Evolutionary conservation across 2,888 invertebrate genomes (phyloP), one percentile per base, ranked within the genome.

Genomic region (Camptogramma bilineatum): DNA sequence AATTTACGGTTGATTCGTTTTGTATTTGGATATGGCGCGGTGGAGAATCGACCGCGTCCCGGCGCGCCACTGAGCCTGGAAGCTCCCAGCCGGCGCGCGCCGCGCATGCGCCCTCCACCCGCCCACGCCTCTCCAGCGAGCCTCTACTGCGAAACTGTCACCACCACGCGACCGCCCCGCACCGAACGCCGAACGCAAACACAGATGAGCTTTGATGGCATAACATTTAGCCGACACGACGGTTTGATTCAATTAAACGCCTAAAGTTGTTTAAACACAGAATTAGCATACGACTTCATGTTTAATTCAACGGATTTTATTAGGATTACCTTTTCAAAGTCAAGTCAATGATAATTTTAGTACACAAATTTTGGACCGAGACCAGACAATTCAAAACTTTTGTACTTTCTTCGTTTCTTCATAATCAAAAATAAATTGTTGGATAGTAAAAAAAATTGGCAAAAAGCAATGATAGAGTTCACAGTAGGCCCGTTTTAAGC

Each of bases 41-140:
- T 85, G 84, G 88, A 59, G 62, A 88, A 91, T 91, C 92, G 92
- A 91, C 91, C 92, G 88, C 87, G 83, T 87, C 85, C 87, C 88
- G 88, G 85, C 89, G 91, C 90, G 87, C 87, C 90, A 93, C 92
- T 93, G 91, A 91, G 85, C 85, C 85, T 74, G 82, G 76, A 81
- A 83, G 85, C 83, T 85, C 85, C 84, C 80, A 84, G 86, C 81
- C 78, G 71, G 79, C 77, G 78, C 67, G 73, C 66, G 69, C 64
- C 85, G 87, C 90, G 90, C 90, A 86, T 88, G 90, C 90, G 89
- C 79, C 68, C 67, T 56, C 61, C 68, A 58, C 70, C 67, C 79
- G 68, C 81, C 80, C 80, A 77, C 80, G 77, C 79, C 77, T 66
- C 75, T 57, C 72, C 64, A 64, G 63, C 66, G 56, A 62, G 39